phyloP scores from a whole-genome alignment of 2,888 invertebrate species.

The Leptopilina myrica region DNA sequence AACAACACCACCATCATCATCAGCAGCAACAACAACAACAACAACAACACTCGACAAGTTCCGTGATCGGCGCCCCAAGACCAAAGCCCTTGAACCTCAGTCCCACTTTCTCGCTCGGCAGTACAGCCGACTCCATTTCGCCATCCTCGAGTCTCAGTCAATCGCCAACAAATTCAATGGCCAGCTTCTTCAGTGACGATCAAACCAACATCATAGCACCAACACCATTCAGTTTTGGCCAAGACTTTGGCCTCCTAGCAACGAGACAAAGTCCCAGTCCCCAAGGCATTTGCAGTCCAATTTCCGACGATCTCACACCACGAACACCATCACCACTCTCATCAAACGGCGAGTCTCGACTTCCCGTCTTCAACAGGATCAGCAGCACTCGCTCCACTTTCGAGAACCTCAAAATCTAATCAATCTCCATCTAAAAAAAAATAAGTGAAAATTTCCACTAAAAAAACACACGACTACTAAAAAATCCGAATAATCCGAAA shows the following conservation, averaged over 20 bases:
- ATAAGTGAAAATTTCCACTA: too few relatives aligned
- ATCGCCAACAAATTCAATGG: constrained; percentile 82
- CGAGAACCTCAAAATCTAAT: constrained; percentile 70
- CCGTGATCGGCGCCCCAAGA: constrained; percentile 67
- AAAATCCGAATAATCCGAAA: neutral
- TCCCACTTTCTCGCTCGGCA: constrained; percentile 77
- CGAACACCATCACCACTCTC: constrained; percentile 70
- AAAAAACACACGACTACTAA: neutral
- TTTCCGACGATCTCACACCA: constrained; percentile 60
- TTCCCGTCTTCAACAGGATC: constrained; percentile 89
- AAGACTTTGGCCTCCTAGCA: constrained; percentile 73
- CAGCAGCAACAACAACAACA: constrained; percentile 53
- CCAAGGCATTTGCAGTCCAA: constrained; percentile 51
- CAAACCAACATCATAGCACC: constrained; percentile 74
- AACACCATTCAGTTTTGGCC: constrained; percentile 70
- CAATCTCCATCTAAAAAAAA: too few relatives aligned
- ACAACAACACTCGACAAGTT: constrained; percentile 53
- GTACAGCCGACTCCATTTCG: constrained; percentile 79
- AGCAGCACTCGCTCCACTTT: constrained; percentile 78
- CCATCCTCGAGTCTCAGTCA: constrained; percentile 82
- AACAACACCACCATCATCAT: constrained; percentile 49
- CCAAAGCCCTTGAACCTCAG: constrained; percentile 75
- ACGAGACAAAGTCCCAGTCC: constrained; percentile 78
- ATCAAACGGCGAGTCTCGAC: constrained; percentile 80
- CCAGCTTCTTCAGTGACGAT: constrained; percentile 80